Evolutionary conservation across 2,113 vertebrate genomes (phyloP).

Genomic region (Sardina pilchardus): DNA sequence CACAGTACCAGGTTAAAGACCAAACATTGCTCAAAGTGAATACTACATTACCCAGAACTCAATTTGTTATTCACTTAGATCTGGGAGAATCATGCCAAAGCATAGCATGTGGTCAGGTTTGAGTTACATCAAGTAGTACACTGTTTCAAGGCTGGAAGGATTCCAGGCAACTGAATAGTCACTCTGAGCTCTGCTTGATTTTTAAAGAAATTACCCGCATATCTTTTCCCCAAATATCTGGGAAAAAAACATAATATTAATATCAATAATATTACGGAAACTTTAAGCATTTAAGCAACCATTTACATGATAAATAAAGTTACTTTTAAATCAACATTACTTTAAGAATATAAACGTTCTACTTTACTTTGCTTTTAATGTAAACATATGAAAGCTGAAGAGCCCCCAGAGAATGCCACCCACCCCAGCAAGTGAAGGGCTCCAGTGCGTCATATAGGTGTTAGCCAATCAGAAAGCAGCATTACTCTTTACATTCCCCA

Average conservation of each 20-base stretch:
- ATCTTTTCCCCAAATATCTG: slow-evolving; percentile 28
- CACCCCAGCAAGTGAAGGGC: slow-evolving; percentile 10
- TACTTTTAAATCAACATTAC: slow-evolving; percentile 16
- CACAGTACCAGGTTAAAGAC: slow-evolving; percentile 62
- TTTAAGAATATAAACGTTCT: slow-evolving; percentile 36
- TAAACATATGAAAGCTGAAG: slow-evolving; percentile 24
- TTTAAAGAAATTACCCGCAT: slow-evolving; percentile 53
- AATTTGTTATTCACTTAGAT: background rate
- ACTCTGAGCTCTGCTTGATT: slow-evolving; percentile 54
- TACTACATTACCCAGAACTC: slow-evolving; percentile 19
- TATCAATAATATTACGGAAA: slow-evolving; percentile 21
- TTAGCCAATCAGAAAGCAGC: slow-evolving; percentile 47
- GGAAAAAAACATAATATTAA: slow-evolving; percentile 20
- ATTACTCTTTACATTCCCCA: slow-evolving; percentile 39
- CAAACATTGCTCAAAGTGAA: slow-evolving; percentile 54
- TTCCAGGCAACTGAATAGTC: slow-evolving; percentile 20
- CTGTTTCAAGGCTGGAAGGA: no score
- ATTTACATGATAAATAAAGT: slow-evolving; percentile 2
- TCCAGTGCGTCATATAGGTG: slow-evolving; percentile 46
- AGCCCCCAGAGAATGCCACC: background rate
- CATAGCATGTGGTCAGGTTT: background rate
- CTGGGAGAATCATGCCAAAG: background rate
- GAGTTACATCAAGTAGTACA: no score
- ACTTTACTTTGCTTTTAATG: slow-evolving; percentile 26
- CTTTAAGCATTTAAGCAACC: background rate